Conservation (phyloP, 2,797 vertebrate species). For the Pelobates cultripes region DNA sequence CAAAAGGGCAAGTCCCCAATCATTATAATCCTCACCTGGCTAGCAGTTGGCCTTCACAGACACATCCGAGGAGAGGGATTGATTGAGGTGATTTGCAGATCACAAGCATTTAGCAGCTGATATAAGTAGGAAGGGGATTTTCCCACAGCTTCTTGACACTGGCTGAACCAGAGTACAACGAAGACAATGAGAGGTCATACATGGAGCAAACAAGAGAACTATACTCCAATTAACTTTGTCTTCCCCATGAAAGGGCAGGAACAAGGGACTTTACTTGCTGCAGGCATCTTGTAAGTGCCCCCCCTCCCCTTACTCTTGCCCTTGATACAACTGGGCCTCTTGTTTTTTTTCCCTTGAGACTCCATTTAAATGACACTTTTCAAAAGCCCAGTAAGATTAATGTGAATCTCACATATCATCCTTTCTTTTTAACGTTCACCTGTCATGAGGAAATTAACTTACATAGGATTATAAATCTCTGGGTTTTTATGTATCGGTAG, state of each 20-base stretch:
- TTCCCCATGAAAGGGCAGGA: slow-evolving; percentile 74
- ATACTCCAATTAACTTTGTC: slow-evolving; percentile 71
- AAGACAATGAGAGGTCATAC: slow-evolving; percentile 71
- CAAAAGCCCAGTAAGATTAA: background rate
- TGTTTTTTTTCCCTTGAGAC: background rate
- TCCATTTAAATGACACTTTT: slow-evolving; percentile 19
- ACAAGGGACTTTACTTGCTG: slow-evolving; percentile 62
- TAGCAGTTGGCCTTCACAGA: slow-evolving; percentile 59
- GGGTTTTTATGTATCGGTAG: no score
- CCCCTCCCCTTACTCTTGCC: slow-evolving; percentile 69
- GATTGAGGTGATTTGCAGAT: slow-evolving; percentile 62
- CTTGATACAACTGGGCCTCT: slow-evolving; percentile 66
- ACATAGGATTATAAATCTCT: background rate
- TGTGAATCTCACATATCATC: background rate
- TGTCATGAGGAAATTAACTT: background rate
- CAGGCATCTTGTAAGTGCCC: slow-evolving; percentile 63
- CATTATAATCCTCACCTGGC: slow-evolving; percentile 58
- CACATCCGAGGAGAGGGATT: slow-evolving; percentile 64
- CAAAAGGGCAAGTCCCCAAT: slow-evolving; percentile 57
- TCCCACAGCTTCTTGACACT: slow-evolving; percentile 70
- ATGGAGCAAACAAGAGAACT: slow-evolving; percentile 70
- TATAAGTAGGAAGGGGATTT: slow-evolving; percentile 60
- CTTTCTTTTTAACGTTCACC: background rate
- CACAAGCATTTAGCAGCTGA: slow-evolving; percentile 57
- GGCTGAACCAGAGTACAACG: slow-evolving; percentile 64